phyloP scores from a whole-genome alignment of 2,888 invertebrate genomes.

The Pyrochroa serraticornis region DNA sequence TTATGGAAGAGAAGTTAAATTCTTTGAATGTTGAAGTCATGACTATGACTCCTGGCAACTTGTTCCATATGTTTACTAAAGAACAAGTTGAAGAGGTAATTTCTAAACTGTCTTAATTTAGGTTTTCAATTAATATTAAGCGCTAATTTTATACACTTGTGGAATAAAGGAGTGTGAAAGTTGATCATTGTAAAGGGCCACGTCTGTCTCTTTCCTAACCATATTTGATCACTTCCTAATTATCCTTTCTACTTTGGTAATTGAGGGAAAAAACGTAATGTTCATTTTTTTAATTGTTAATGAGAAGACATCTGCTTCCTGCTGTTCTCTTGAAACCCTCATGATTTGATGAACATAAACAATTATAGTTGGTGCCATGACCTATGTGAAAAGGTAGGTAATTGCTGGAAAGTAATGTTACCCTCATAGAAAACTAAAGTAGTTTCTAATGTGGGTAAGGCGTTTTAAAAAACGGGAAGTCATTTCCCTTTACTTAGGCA shows the following conservation, averaged over 20 bases:
- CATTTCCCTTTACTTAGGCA: too few species aligned
- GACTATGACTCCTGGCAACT: constrained; percentile 82
- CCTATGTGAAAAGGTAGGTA: not conserved
- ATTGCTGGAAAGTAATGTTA: not conserved
- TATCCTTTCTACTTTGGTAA: constrained; percentile 3
- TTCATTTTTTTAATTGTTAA: not conserved
- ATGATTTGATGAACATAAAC: not conserved
- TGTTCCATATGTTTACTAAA: constrained; percentile 90
- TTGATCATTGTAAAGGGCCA: not conserved
- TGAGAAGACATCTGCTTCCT: constrained; percentile 24
- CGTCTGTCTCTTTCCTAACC: not conserved
- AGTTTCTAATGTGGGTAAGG: too few species aligned
- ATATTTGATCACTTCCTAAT: not conserved
- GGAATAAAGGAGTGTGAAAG: not conserved
- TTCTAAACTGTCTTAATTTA: constrained; percentile 51
- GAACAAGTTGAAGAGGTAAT: constrained; percentile 92
- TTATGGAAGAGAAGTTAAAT: constrained; percentile 99
- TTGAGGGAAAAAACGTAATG: constrained; percentile 6
- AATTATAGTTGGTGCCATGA: not conserved
- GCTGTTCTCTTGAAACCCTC: constrained; percentile 11
- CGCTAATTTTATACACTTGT: not conserved
- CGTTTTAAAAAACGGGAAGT: too few species aligned
- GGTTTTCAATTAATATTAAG: not conserved
- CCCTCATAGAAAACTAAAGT: too few species aligned
- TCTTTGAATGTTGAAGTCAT: constrained; percentile 97